Percentiles rank a stretch among this genome's conserved stretches.
Conservation (phyloP, 2,113 vertebrate species). For the Oenanthe melanoleuca region DNA sequence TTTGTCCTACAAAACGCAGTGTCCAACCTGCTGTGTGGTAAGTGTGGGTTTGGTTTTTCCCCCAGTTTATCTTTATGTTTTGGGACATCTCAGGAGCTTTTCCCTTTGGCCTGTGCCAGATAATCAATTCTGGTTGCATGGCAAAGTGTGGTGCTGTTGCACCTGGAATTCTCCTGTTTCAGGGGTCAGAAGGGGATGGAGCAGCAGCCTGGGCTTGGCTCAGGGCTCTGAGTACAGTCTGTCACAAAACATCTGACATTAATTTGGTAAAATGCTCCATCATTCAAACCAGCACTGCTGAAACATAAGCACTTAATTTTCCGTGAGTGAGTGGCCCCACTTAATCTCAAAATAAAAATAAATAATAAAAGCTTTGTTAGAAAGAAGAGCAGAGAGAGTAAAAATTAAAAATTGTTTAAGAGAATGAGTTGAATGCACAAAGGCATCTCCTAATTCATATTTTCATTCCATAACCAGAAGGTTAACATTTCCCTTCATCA, state of each 20-base stretch:
- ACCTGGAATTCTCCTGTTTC: background rate
- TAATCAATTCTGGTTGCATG: background rate
- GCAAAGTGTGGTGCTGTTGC: background rate
- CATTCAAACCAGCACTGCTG: background rate
- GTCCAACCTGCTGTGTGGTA: constrained; percentile 91
- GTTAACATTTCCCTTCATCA: background rate
- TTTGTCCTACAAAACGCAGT: constrained; percentile 90
- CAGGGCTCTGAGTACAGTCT: rapidly evolving
- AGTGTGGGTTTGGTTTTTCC: constrained; percentile 56
- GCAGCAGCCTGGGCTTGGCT: background rate
- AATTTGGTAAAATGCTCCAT: background rate
- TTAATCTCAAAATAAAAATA: background rate
- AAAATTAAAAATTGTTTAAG: background rate
- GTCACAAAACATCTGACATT: rapidly evolving
- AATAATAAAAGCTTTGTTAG: background rate
- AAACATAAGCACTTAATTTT: background rate
- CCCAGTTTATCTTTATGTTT: background rate
- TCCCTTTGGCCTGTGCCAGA: background rate
- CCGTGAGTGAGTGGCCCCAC: rapidly evolving
- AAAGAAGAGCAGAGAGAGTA: background rate
- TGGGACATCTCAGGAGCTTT: background rate
- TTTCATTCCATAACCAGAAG: background rate
- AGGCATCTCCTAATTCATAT: background rate
- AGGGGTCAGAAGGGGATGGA: background rate
- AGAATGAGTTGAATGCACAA: background rate